A percentile compares a stretch with the other conserved stretches of the same genome.
These are phyloP conservation scores for Syncerus caffer DNA, from an alignment of 2,797 vertebrate species.

Conservation along the genomic window DNA sequence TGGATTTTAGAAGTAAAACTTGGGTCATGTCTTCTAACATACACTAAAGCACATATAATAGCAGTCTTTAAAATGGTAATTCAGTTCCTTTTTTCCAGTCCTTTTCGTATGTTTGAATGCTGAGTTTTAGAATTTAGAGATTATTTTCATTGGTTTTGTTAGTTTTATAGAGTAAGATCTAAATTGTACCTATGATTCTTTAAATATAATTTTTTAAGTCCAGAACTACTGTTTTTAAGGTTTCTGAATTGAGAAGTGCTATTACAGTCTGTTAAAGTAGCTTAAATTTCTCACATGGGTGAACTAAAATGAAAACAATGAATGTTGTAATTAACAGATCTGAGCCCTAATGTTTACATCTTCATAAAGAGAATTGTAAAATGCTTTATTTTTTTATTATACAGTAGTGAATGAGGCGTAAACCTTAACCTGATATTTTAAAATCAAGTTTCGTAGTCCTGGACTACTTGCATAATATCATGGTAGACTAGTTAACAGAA, in stretches of 20 bases:
- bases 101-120: constrained; percentile 7
- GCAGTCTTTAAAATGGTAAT: not conserved
- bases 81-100: not conserved
- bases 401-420: not conserved
- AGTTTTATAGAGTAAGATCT: constrained; percentile 1
- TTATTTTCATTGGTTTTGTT: constrained; percentile 44
- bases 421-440: constrained; percentile 38
- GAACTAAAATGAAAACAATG: constrained; percentile 43
- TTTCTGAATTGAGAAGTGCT: constrained; percentile 21
- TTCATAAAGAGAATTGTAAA: constrained; percentile 50
- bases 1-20: constrained; percentile 35
- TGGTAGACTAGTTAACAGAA: constrained; percentile 53
- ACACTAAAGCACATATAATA: not conserved
- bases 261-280: not conserved
- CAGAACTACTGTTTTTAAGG: constrained; percentile 38
- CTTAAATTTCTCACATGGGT: constrained; percentile 15
- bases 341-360: not conserved
- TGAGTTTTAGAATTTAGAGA: constrained; percentile 3
- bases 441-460: constrained; percentile 5
- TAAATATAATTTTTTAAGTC: constrained; percentile 29
- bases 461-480: constrained; percentile 2
- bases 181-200: constrained; percentile 11
- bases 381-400: not conserved
- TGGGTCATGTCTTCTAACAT: not conserved
- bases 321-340: constrained; percentile 36